These are phyloP conservation scores for Scolopax bukidnonensis DNA, from an alignment of 2,797 vertebrate genomes.

Conservation along the genomic window DNA sequence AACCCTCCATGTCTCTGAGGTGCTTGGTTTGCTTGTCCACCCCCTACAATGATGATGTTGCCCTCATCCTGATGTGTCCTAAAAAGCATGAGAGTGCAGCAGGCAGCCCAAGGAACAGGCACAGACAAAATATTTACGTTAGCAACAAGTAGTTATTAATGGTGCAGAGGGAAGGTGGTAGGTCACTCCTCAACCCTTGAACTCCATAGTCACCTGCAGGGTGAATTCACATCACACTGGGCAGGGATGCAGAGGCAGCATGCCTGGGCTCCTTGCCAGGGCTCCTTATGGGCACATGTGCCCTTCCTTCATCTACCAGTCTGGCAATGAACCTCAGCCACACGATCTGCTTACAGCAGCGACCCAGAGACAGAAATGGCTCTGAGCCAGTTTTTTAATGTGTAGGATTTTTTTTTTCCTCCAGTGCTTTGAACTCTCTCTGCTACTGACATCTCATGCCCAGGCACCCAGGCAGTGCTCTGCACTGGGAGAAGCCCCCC, in stretches of 20 bases:
- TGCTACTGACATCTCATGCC: background rate
- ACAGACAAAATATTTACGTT: background rate
- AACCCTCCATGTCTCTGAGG: background rate
- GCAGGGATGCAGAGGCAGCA: background rate
- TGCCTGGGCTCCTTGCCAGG: background rate
- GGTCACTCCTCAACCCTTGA: background rate
- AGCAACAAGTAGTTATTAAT: background rate
- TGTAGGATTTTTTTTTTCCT: background rate
- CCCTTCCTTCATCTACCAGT: slow-evolving; percentile 7
- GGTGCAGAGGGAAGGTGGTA: background rate
- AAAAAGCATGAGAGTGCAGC: background rate
- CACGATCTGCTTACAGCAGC: background rate
- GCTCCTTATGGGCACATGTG: slow-evolving; percentile 2
- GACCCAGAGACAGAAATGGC: slow-evolving; percentile 4
- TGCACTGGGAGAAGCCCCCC: background rate
- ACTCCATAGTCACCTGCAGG: background rate
- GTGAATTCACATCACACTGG: background rate
- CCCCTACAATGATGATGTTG: accelerated
- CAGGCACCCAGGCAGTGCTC: background rate
- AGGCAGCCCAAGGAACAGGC: background rate
- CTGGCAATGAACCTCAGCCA: background rate
- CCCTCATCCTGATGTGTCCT: background rate
- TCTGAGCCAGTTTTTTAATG: background rate
- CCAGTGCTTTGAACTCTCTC: background rate
- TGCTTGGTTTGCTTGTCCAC: background rate